A percentile compares a stretch with the other conserved stretches of the same genome.
Evolutionary conservation across 2,113 vertebrate genomes (phyloP).

Genomic region (Rhegmatorhina hoffmannsi): DNA sequence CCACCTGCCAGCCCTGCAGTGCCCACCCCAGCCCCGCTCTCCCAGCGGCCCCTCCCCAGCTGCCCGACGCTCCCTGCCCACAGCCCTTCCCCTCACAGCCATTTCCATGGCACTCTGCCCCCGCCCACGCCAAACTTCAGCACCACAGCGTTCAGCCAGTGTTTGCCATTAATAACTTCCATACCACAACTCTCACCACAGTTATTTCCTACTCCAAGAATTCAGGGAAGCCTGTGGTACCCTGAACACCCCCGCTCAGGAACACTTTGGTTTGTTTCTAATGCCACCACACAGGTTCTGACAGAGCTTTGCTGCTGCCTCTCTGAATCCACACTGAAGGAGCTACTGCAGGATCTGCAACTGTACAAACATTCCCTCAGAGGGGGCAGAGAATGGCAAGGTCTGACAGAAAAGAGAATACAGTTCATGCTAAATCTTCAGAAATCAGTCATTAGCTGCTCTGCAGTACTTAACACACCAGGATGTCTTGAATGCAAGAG

Average conservation of each 20-base stretch:
- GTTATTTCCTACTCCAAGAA: conserved; percentile 28
- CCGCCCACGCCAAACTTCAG: background rate
- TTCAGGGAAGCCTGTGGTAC: background rate
- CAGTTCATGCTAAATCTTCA: background rate
- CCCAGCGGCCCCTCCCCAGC: rapidly evolving
- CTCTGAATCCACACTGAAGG: background rate
- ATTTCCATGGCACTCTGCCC: background rate
- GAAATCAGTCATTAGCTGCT: background rate
- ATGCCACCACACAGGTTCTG: background rate
- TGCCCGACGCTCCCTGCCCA: background rate
- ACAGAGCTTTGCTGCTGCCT: background rate
- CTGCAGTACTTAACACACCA: background rate
- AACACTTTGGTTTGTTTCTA: background rate
- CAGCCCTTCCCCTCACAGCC: background rate
- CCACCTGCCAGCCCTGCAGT: too few species aligned
- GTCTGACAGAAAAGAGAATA: background rate
- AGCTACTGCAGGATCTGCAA: background rate
- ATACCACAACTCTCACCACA: background rate
- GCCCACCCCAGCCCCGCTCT: background rate
- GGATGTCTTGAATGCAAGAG: background rate
- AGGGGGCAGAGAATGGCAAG: background rate
- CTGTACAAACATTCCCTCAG: rapidly evolving
- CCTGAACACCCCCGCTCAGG: background rate
- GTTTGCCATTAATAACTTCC: background rate
- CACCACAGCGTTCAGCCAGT: background rate